Evolutionary conservation across 2,113 vertebrate genomes (phyloP).

Genomic region (Notechis scutatus): DNA sequence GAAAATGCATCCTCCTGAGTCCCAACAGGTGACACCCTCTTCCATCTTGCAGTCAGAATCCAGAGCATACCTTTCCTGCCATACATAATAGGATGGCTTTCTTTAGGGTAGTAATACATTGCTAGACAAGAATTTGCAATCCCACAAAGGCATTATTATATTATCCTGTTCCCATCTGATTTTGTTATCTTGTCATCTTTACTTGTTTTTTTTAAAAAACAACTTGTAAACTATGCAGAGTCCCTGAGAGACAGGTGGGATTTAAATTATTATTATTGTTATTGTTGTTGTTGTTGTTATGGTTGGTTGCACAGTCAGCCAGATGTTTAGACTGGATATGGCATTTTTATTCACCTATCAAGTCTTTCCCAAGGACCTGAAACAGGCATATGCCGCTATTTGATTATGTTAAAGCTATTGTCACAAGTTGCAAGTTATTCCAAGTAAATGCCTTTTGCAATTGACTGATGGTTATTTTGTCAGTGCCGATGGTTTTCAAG

Average conservation of each 20-base stretch:
- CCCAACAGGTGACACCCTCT: not conserved
- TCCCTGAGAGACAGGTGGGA: not conserved
- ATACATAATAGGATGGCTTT: not conserved
- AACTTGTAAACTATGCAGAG: not conserved
- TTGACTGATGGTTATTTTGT: not conserved
- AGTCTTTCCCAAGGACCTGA: not conserved
- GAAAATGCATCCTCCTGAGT: not conserved
- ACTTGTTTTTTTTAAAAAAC: not conserved
- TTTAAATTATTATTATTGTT: not conserved
- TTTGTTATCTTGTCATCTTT: not conserved
- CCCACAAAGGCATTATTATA: not conserved
- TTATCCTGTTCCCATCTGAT: not conserved
- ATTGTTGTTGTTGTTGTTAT: not conserved
- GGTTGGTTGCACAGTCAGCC: not conserved
- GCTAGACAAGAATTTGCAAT: not conserved
- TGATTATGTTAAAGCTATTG: not conserved
- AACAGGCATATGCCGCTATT: not conserved
- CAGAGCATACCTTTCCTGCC: not conserved
- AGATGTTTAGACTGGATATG: not conserved
- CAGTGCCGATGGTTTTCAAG: not conserved
- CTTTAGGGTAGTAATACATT: not conserved
- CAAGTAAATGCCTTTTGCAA: not conserved
- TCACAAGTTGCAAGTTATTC: not conserved
- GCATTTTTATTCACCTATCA: not conserved
- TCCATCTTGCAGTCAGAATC: not conserved